phyloP scores from a whole-genome alignment of 1,140 invertebrate species.

The Heliothis virescens region DNA sequence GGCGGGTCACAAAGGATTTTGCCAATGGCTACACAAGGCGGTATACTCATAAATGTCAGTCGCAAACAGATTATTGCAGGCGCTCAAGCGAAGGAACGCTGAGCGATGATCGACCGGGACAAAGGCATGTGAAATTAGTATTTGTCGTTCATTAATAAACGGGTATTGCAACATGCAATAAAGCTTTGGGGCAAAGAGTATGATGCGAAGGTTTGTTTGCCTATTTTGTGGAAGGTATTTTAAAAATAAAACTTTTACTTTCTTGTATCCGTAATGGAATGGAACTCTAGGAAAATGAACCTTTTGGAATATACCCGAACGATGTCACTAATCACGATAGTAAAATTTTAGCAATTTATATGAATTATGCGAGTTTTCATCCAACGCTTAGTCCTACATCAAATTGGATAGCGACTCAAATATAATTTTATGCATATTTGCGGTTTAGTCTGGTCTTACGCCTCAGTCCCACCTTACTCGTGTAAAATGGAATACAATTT shows the following conservation, averaged over 20 bases:
- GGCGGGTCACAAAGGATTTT: conserved; percentile 48
- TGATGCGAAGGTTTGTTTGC: background rate
- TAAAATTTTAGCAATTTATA: too few species aligned
- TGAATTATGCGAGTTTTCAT: too few species aligned
- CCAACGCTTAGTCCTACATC: too few species aligned
- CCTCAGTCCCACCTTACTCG: too few species aligned
- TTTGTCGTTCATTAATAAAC: conserved; percentile 76
- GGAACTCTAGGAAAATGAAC: too few species aligned
- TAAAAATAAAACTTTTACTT: background rate
- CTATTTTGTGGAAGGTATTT: background rate
- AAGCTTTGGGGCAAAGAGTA: conserved; percentile 63
- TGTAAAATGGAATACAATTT: too few species aligned
- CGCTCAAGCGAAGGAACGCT: conserved; percentile 46
- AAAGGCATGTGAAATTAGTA: conserved; percentile 76
- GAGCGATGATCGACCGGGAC: conserved; percentile 58
- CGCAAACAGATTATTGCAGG: conserved; percentile 54
- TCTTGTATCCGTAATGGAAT: too few species aligned
- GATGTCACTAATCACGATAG: too few species aligned
- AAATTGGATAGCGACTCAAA: too few species aligned
- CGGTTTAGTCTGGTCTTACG: too few species aligned
- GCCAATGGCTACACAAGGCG: conserved; percentile 42
- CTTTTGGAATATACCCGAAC: too few species aligned
- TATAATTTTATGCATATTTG: too few species aligned
- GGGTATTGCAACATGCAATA: conserved; percentile 64
- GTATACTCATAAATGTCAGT: conserved; percentile 52